phyloP scores from a whole-genome alignment of 2,888 invertebrate species.

The Automeris io region DNA sequence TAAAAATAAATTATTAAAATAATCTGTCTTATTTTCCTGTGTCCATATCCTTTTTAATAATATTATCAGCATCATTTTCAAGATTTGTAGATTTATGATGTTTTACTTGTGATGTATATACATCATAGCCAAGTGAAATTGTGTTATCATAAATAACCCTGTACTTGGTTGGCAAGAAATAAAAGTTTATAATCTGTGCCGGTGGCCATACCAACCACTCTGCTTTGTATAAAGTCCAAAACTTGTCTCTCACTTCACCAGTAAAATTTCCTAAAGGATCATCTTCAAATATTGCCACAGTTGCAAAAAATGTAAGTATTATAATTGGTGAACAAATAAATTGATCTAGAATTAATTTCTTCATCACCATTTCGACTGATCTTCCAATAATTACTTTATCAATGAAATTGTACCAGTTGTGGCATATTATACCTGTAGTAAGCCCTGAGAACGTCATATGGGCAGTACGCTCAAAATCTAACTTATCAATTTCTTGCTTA shows the following conservation, averaged over 20 bases:
- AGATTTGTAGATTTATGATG: conserved; percentile 53
- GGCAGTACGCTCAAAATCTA: conserved; percentile 79
- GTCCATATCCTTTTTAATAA: background rate
- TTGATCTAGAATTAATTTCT: conserved; percentile 91
- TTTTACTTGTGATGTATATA: conserved; percentile 89
- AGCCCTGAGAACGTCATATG: conserved; percentile 89
- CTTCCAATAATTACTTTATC: conserved; percentile 85
- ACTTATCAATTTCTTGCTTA: conserved; percentile 69
- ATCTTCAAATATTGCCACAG: conserved; percentile 84
- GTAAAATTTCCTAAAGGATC: conserved; percentile 78
- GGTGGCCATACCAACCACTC: conserved; percentile 97
- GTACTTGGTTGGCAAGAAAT: conserved; percentile 86
- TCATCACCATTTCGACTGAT: conserved; percentile 79
- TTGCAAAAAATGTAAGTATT: conserved; percentile 86
- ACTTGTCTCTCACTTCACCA: conserved; percentile 83
- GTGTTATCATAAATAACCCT: conserved; percentile 92
- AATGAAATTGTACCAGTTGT: conserved; percentile 90
- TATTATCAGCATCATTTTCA: conserved; percentile 1
- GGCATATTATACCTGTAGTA: conserved; percentile 87
- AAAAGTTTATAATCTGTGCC: conserved; percentile 95
- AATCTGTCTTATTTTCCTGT: too few relatives aligned
- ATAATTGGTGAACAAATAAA: conserved; percentile 88
- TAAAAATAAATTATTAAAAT: too few relatives aligned
- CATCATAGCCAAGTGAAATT: conserved; percentile 90
- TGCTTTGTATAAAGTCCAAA: conserved; percentile 86